A percentile compares a stretch with the other conserved stretches of the same genome.
Conservation (phyloP, 1,140 invertebrate genomes). For the Eumeta japonica region DNA sequence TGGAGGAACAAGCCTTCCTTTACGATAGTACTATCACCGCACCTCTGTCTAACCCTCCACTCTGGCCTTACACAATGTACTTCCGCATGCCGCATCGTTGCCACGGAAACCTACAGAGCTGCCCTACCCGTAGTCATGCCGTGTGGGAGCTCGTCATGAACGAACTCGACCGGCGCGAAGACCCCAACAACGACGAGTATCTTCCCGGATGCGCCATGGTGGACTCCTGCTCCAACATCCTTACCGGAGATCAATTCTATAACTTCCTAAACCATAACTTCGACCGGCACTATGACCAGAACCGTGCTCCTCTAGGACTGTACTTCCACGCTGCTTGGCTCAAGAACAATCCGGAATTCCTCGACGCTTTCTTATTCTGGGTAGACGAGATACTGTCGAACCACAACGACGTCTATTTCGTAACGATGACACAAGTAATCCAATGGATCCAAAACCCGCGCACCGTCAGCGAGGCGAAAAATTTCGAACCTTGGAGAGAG, state of each 20-base stretch:
- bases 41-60: slow-evolving; percentile 85
- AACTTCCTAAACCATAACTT: slow-evolving; percentile 96
- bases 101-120: slow-evolving; percentile 90
- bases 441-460: slow-evolving; percentile 95
- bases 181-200: slow-evolving; percentile 88
- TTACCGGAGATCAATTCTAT: slow-evolving; percentile 91
- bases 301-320: slow-evolving; percentile 87
- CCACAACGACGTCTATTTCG: slow-evolving; percentile 93
- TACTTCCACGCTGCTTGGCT: slow-evolving; percentile 97
- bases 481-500: slow-evolving; percentile 92
- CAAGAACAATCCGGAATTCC: slow-evolving; percentile 90
- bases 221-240: slow-evolving; percentile 92
- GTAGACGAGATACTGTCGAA: slow-evolving; percentile 86
- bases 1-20: slow-evolving; percentile 94
- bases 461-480: slow-evolving; percentile 80
- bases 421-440: slow-evolving; percentile 96
- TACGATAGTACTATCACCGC: slow-evolving; percentile 96
- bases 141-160: slow-evolving; percentile 99
- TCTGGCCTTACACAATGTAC: slow-evolving; percentile 98
- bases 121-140: slow-evolving; percentile 87
- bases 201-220: slow-evolving; percentile 94
- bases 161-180: slow-evolving; percentile 88
- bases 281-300: slow-evolving; percentile 91
- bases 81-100: slow-evolving; percentile 95
- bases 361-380: slow-evolving; percentile 92